Evolutionary conservation across 2,888 invertebrate species (phyloP), one percentile per base, ranked within the genome.

Genomic region (Andricus curvator): DNA sequence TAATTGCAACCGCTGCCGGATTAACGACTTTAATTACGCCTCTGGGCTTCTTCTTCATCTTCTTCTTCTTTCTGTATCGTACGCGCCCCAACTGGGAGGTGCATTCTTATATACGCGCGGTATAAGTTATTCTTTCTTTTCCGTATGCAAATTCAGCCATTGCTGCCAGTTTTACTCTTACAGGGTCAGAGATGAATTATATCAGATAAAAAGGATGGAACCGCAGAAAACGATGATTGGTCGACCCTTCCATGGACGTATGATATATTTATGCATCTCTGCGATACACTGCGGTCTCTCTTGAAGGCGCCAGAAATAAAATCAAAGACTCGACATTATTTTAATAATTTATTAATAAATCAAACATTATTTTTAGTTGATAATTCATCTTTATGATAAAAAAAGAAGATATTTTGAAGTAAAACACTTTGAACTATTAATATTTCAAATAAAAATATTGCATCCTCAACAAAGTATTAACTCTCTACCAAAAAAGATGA

Each of bases 1-100:
- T 88, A 88, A 88, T 88, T 88, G 88, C 87, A 86, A 86, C 85
- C 85, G 85, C 86, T 83, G 86, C 83, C 83, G 86, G 86, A 88
- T 88, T 88, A 88, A 87, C 88, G 87, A 88, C 86, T 87, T 86
- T 85, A 86, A 87, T 86, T 87, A 86, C 84, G 84, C 85, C 85
- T 84, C 81, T 74, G 84, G 83, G 80, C 66, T 74, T 82, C 77
- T 80, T 78, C 51, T 25, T 70, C 37, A 37, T 78, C 70, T 60
- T 67, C 62, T 64, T 37, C 83, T 81, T 85, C 81, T 80, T 78
- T 83, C 41, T 80, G 79, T 79, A 78, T 74, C 29, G 64, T 81
- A 33, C 41, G 37, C 70, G 15, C 41, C 41, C n/a, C 41, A n/a
- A 25, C 62, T 15, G 22, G 62, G 25, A 62, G 62, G 22, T 25